phyloP scores from a whole-genome alignment of 2,113 vertebrate species.

The Seriola quinqueradiata region DNA sequence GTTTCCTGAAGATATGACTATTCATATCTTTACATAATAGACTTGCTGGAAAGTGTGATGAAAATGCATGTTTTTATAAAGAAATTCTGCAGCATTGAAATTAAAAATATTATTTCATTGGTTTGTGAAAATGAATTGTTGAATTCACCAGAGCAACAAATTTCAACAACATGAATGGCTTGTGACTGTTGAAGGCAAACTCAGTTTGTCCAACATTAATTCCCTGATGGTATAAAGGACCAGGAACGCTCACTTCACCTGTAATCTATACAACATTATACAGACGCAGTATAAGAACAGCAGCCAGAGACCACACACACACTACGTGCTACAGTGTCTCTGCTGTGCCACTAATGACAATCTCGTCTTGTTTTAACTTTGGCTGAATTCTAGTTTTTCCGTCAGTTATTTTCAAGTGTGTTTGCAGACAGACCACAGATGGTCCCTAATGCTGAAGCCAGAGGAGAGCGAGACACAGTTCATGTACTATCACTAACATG shows the following conservation, averaged over 20 bases:
- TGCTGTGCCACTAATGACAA: not conserved
- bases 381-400: not conserved
- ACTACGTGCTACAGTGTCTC: not conserved
- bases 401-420: not conserved
- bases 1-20: not conserved
- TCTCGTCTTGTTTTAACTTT: not conserved
- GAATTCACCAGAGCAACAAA: not conserved
- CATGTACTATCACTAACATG: not conserved
- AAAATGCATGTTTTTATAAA: slow-evolving; percentile 14
- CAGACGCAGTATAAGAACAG: not conserved
- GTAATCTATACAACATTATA: not conserved
- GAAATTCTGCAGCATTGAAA: not conserved
- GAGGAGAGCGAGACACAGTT: not conserved
- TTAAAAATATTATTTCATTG: not conserved
- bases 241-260: not conserved
- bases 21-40: not conserved
- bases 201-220: not conserved
- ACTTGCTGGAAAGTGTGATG: not conserved
- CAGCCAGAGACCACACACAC: not conserved
- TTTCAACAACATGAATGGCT: not conserved
- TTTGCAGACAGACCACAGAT: not conserved
- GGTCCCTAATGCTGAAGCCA: not conserved
- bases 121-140: not conserved
- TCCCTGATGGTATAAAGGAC: slow-evolving; percentile 1
- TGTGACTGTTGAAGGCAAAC: not conserved